A percentile compares a stretch with the other conserved stretches of the same genome.
Evolutionary conservation across 2,797 vertebrate species (phyloP).

Genomic region (Phoxinus dragarum): DNA sequence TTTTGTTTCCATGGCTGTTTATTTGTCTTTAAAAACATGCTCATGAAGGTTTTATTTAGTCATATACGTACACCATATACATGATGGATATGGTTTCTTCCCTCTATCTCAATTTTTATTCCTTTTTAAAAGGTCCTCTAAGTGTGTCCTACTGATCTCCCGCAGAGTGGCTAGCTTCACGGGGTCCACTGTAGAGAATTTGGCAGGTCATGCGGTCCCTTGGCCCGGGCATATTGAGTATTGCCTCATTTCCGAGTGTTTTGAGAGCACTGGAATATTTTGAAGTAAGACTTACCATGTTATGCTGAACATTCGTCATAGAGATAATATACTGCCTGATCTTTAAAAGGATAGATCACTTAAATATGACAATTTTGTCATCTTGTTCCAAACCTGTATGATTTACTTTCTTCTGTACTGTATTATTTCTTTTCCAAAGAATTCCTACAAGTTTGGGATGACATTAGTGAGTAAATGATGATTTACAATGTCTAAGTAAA

Average conservation of each 20-base stretch:
- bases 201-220: slow-evolving; percentile 48
- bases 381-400: background rate
- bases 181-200: slow-evolving; percentile 17
- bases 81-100: background rate
- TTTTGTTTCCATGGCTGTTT: background rate
- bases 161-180: slow-evolving; percentile 23
- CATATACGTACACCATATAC: too few relatives aligned
- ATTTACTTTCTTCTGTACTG: background rate
- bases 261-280: slow-evolving; percentile 44
- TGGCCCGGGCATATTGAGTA: slow-evolving; percentile 35
- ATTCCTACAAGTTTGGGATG: background rate
- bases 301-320: background rate
- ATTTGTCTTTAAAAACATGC: background rate
- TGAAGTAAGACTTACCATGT: slow-evolving; percentile 30
- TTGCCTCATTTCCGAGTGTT: slow-evolving; percentile 32
- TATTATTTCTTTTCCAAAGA: background rate
- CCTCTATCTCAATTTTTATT: slow-evolving; percentile 19
- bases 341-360: background rate
- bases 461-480: background rate
- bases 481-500: background rate
- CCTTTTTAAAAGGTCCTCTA: slow-evolving; percentile 4
- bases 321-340: background rate
- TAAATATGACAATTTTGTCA: background rate
- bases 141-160: slow-evolving; percentile 30
- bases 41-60: background rate